Evolutionary conservation across 2,888 invertebrate genomes (phyloP).

Genomic region (Platycnemis pennipes): DNA sequence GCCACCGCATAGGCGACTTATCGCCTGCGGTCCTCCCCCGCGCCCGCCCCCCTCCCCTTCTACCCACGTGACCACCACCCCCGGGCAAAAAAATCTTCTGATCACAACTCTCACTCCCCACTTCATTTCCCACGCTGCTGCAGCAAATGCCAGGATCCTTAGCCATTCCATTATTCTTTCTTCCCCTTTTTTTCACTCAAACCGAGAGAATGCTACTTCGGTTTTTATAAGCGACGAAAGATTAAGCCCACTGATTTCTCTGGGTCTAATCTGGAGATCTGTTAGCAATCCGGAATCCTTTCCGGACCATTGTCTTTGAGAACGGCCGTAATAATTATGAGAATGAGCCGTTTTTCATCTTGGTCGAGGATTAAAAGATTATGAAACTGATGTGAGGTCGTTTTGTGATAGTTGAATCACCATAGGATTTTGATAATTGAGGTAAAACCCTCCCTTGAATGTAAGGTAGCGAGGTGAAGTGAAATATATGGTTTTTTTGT

Average conservation of each 20-base stretch:
- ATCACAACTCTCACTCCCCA: neutral
- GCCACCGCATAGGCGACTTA: neutral
- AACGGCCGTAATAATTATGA: neutral
- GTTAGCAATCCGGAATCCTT: neutral
- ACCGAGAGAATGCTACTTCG: neutral
- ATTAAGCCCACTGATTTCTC: slow-evolving; percentile 14
- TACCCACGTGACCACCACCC: neutral
- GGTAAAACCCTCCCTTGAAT: no score
- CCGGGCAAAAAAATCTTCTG: neutral
- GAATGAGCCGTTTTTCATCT: neutral
- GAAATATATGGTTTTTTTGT: no score
- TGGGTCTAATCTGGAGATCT: neutral
- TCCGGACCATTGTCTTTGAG: neutral
- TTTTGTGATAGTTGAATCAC: no score
- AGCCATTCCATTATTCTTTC: slow-evolving; percentile 19
- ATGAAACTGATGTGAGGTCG: no score
- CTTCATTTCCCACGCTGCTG: neutral
- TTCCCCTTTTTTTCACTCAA: neutral
- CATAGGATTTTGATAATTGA: no score
- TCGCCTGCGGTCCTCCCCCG: slow-evolving; percentile 8
- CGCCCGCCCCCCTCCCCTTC: neutral
- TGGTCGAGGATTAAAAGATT: neutral
- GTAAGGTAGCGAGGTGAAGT: no score
- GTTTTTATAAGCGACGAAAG: neutral
- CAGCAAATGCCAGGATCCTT: slow-evolving; percentile 9